These are phyloP conservation scores for Tragelaphus imberbis DNA, from an alignment of 2,113 vertebrate species.

Conservation along the genomic window DNA sequence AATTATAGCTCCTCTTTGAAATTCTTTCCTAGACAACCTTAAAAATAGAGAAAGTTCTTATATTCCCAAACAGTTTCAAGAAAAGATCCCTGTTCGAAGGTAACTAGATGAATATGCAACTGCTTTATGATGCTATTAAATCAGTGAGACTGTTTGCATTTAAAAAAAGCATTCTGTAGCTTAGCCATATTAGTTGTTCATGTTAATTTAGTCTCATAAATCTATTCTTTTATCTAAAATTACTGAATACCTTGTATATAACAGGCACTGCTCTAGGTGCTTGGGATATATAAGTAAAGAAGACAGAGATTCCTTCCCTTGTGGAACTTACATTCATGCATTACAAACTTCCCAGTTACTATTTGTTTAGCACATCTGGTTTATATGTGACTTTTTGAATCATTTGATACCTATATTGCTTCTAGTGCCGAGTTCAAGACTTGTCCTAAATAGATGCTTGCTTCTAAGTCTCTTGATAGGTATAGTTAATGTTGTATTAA, in stretches of 20 bases:
- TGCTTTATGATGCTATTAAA: not conserved
- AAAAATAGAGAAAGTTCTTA: not conserved
- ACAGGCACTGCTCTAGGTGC: not conserved
- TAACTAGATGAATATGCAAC: not conserved
- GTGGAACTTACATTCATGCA: not conserved
- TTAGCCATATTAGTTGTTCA: not conserved
- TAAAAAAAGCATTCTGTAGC: not conserved
- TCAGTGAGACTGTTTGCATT: not conserved
- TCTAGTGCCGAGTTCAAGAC: not conserved
- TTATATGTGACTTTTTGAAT: not conserved
- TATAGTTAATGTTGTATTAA: not conserved
- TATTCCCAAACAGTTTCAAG: not conserved
- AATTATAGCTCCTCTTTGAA: not conserved
- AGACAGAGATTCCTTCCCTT: not conserved
- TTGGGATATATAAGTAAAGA: not conserved
- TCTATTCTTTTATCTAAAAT: not conserved
- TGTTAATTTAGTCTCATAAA: slow-evolving; percentile 21
- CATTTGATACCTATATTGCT: not conserved
- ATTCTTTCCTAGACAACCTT: not conserved
- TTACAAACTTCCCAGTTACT: not conserved
- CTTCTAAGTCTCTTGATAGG: not conserved
- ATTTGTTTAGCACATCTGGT: not conserved
- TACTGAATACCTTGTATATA: not conserved
- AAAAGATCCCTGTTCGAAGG: not conserved
- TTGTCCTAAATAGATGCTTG: not conserved